Evolutionary conservation across 2,113 vertebrate species (phyloP), one percentile per base, ranked within the genome.

Genomic region (Alligator sinensis): DNA sequence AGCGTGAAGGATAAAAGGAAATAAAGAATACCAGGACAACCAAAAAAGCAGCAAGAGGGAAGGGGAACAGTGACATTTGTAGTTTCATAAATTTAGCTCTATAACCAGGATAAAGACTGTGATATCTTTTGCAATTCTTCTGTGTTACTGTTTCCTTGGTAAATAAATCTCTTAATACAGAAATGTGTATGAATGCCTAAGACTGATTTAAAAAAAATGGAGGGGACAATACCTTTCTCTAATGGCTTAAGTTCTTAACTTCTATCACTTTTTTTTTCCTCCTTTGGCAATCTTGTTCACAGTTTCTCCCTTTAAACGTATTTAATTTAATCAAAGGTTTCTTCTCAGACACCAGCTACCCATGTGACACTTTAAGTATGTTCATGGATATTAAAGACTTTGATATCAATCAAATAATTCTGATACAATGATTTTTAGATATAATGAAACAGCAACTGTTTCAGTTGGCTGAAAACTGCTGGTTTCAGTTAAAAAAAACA

Each of bases 241-340:
- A 13, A n/a, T 92, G 87, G 89, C 70, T 68, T 55, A 22, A 86
- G 64, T 93, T 96, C 87, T 91, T 95, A 94, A 80, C 84, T 94
- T 86, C 66, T 95, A 89, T 93, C 82, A 75, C 11, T 92, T 72
- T 34, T 47, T 47, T 47, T 96, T 91, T 93, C 82, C 95, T 60
- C 22, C 47, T 66, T 84, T 80, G 59, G 70, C 77, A 91, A 70
- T 84, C 78, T 34, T 60, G 76, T 85, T 62, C 75, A 5, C 2
- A 0, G 19, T 55, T 92, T 83, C 80, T 87, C 30, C 58, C 84
- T 82, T 77, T 90, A 81, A 93, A 86, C 21, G 3, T 28, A 3
- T 86, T 64, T 88, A 34, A 76, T 92, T 82, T 75, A 10, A 93
- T 78, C 7, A 58, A 77, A 34, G 30, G 64, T 84, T 18, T 78